Evolutionary conservation across 2,888 invertebrate species (phyloP), one percentile per base, ranked within the genome.

Genomic region (Plebejus melissa): DNA sequence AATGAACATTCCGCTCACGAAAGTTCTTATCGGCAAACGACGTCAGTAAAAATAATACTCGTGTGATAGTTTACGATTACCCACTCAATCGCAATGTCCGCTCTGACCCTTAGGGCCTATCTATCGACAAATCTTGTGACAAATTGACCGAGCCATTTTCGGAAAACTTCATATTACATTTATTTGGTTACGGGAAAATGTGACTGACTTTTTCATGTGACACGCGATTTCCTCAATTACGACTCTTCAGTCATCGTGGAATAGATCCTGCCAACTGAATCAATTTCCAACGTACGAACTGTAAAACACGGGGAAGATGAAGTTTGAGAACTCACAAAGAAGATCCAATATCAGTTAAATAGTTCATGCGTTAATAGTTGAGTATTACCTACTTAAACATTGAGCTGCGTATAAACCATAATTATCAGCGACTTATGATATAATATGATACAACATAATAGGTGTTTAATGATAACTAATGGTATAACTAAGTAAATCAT

Each of bases 81-180:
- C 65, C 32, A 65, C 32, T 65, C 32, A 13, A 32, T 16, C 6
- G 28, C 32, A 13, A 32, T 7, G 60, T 28, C 36, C 13, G 65
- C 65, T 32, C 13, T 65, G 65, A 65, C 65, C 32, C 65, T 65
- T 65, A 36, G 32, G 65, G 65, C 65, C 36, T 65, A 65, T 65
- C 65, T 65, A 65, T 32, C 36, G 65, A 65, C 65, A 65, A 65
- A 65, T 65, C 32, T 65, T 65, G 32, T 65, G 65, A 65, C 65
- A 65, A 65, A 65, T 65, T 65, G 32, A 65, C 65, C 32, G 32
- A 65, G 16, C 32, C 13, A 65, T 65, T 65, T 60, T 65, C 32
- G 16, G 65, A 65, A 65, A 65, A 32, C 65, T 65, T 65, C 65
- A 65, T 16, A 65, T 65, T 36, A 65, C 65, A 65, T 65, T 65